Conservation (phyloP, 2,113 vertebrate species). For the Eleginops maclovinus region DNA sequence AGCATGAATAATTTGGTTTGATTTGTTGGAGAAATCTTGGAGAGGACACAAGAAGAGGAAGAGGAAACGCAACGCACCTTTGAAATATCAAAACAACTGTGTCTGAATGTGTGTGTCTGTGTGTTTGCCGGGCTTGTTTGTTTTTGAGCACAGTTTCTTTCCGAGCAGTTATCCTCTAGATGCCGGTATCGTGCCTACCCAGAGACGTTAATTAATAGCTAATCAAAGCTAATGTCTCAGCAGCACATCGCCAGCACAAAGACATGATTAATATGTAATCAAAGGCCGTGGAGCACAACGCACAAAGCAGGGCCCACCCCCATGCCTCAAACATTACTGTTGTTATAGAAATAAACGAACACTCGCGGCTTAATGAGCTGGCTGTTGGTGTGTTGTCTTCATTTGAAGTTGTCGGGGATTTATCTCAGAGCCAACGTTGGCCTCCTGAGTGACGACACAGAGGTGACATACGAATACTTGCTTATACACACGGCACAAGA, state of each 20-base stretch:
- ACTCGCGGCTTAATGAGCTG: constrained; percentile 81
- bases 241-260: constrained; percentile 83
- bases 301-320: constrained; percentile 82
- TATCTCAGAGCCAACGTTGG: constrained; percentile 71
- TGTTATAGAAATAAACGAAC: constrained; percentile 81
- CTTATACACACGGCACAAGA: constrained; percentile 12
- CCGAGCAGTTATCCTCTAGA: constrained; percentile 81
- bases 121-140: constrained; percentile 79
- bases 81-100: constrained; percentile 83
- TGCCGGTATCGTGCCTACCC: constrained; percentile 78
- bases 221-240: constrained; percentile 88
- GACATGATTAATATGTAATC: constrained; percentile 88
- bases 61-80: constrained; percentile 78
- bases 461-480: constrained; percentile 63
- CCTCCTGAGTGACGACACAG: constrained; percentile 75
- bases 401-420: constrained; percentile 77
- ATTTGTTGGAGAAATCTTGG: constrained; percentile 82
- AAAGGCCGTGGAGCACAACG: constrained; percentile 81
- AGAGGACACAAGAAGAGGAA: constrained; percentile 81
- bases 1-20: constrained; percentile 85
- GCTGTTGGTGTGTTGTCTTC: constrained; percentile 68
- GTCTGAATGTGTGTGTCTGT: constrained; percentile 81
- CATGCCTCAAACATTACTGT: constrained; percentile 74
- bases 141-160: constrained; percentile 79
- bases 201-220: constrained; percentile 88